Evolutionary conservation across 2,888 invertebrate species (phyloP), one percentile per base, ranked within the genome.

Genomic region (Schrankia costaestrigalis): DNA sequence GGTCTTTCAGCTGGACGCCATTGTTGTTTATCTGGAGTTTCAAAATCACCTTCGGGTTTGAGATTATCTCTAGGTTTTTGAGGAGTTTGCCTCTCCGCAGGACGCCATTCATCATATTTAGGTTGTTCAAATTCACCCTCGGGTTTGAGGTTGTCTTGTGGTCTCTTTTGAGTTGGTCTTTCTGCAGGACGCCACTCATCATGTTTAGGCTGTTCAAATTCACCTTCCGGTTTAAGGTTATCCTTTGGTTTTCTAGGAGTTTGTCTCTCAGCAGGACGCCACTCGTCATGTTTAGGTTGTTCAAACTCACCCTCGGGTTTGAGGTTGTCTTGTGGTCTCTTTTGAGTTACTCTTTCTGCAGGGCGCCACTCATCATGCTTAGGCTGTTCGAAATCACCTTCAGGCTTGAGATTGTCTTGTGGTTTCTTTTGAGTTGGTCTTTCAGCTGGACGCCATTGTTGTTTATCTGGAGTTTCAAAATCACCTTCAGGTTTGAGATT

Each of bases 401-500:
- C 91, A 0, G 90, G 82, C 36, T 75, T 81, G 0, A 92, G 56
- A 48, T 91, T 92, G 41, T 84, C 92, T 50, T 86, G 72, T 0
- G 91, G 93, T 49, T 87, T 92, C 46, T 73, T 89, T 2, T 76
- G 77, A 13, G 77, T 78, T 12, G 78, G 86, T 40, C 89, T 69
- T 54, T 90, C 90, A 31, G 84, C 90, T 11, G 87, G 90, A 19
- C 69, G 65, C 85, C 89, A 90, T 7, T 44, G 24, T 1, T 29
- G 40, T 0, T 40, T 22, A 1, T 41, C 24, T 0, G 72, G 73
- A 34, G 66, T 48, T 41, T 83, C 82, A 43, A 90, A 90, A 1
- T 89, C 86, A 1, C 91, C 90, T 67, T 90, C 91, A 0, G 90
- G 88, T 29, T 67, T 78, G 0, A 92, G 61, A 55, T 91, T 91